Conservation (phyloP, 2,888 invertebrate species). For the Idaea straminata region DNA sequence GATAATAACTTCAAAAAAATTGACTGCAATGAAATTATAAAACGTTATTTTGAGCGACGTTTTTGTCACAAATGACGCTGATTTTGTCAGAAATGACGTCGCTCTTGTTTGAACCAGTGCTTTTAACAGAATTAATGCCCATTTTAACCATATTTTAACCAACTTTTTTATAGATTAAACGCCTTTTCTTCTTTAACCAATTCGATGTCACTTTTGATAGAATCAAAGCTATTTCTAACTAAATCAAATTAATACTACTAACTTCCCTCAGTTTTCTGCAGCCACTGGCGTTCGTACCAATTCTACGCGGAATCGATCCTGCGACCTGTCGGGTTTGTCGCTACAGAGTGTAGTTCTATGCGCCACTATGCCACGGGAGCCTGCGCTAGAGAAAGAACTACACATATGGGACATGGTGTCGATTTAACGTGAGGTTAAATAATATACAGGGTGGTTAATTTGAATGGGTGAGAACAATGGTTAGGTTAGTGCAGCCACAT, state of each 20-base stretch:
- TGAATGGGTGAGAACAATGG: not conserved
- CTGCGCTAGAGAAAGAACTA: conserved; percentile 52
- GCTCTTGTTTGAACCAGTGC: too few relatives aligned
- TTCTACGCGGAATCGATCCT: conserved; percentile 81
- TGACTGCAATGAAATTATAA: too few relatives aligned
- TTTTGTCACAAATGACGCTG: too few relatives aligned
- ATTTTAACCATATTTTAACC: too few relatives aligned
- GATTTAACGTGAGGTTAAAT: conserved; percentile 60
- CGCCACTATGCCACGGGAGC: conserved; percentile 60
- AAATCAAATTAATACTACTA: conserved; percentile 9
- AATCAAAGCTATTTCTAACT: not conserved
- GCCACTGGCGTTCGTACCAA: conserved; percentile 83
- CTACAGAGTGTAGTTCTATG: conserved; percentile 73
- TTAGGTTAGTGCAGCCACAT: too few relatives aligned
- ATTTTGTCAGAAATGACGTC: too few relatives aligned
- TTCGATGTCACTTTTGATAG: not conserved
- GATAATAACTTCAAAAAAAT: too few relatives aligned
- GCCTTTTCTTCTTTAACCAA: too few relatives aligned
- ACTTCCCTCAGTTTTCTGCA: conserved; percentile 78
- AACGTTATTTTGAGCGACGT: too few relatives aligned
- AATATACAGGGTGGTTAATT: not conserved
- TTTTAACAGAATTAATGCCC: too few relatives aligned
- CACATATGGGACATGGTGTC: conserved; percentile 74
- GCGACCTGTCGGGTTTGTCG: conserved; percentile 67
- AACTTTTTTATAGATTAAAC: too few relatives aligned